phyloP scores from a whole-genome alignment of 2,113 vertebrate genomes.

The Zosterops hypoxanthus region DNA sequence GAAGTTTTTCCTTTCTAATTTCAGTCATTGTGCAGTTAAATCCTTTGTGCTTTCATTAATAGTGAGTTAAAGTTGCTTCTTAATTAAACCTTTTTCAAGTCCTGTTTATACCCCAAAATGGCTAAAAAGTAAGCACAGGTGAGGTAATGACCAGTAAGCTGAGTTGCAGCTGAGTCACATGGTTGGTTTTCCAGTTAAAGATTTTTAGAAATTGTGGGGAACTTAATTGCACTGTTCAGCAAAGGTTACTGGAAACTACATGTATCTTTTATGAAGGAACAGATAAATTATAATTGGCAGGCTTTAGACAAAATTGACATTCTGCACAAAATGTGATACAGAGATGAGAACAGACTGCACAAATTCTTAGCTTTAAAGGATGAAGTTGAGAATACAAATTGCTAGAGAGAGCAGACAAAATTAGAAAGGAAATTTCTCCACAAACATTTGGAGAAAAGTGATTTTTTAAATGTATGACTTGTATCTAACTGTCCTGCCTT shows the following conservation, averaged over 20 bases:
- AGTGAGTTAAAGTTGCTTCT: neutral
- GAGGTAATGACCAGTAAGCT: neutral
- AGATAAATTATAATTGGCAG: neutral
- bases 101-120: neutral
- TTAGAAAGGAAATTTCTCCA: slow-evolving; percentile 1
- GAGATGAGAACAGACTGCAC: neutral
- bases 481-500: neutral
- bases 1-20: neutral
- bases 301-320: neutral
- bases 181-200: neutral
- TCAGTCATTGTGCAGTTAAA: neutral
- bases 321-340: neutral
- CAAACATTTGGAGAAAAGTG: neutral
- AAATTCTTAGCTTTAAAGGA: neutral
- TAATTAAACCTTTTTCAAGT: neutral
- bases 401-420: neutral
- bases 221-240: neutral
- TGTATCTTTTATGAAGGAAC: slow-evolving; percentile 9
- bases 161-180: neutral
- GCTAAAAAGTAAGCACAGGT: neutral
- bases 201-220: neutral
- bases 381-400: neutral
- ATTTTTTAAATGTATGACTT: neutral
- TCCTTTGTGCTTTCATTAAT: neutral
- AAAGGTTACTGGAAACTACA: neutral